Base-by-base conservation (phyloP, 2,113 vertebrate genomes). In the Antennarius striatus region DNA sequence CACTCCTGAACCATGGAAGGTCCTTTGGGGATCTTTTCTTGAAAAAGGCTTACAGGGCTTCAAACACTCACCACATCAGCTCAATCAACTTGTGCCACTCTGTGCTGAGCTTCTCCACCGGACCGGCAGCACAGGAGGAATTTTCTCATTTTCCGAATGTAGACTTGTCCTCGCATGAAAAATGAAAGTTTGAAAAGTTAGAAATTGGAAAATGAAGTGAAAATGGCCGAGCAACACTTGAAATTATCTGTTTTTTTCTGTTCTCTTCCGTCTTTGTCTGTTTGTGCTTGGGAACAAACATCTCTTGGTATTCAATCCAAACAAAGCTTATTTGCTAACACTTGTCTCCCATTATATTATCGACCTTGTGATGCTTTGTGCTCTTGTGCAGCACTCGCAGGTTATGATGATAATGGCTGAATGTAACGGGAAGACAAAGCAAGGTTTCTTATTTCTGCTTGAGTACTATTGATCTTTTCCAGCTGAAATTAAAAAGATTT, bases 21-120 rank as follows among this genome's bases (percentile, higher is more conserved):
- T 71, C 84, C 84, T 13, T 1, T 36, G 84, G 84, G 77, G 51
- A 22, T 56, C 48, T 56, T 57, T 61, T 68, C 55, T 79, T 22
- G 14, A 55, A 79, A 79, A 80, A 69, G 58, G 48, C 70, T 83
- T 47, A n/a, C 59, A 70, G 56, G 68, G 51, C 43, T 58, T 56
- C 59, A 73, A 66, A 82, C 75, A 51, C 66, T 45, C 63, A 59
- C 45, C 75, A 63, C 72, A 76, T 80, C 80, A n/a, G 56, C 77
- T 86, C 86, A 84, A 86, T 89, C 82, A 85, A 74, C 73, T 73
- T 7, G 63, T 82, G 77, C 77, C 68, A 68, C 81, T 73, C 66
- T 13, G n/a, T 43, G 39, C 71, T 16, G 64, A 73, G 63, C 55
- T 43, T 12, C 42, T 43, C 6, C 42, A 59, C 43, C 46, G 61